Evolutionary conservation across 2,888 invertebrate genomes (phyloP), one percentile per base, ranked within the genome.

Genomic region (Malachius bipustulatus): DNA sequence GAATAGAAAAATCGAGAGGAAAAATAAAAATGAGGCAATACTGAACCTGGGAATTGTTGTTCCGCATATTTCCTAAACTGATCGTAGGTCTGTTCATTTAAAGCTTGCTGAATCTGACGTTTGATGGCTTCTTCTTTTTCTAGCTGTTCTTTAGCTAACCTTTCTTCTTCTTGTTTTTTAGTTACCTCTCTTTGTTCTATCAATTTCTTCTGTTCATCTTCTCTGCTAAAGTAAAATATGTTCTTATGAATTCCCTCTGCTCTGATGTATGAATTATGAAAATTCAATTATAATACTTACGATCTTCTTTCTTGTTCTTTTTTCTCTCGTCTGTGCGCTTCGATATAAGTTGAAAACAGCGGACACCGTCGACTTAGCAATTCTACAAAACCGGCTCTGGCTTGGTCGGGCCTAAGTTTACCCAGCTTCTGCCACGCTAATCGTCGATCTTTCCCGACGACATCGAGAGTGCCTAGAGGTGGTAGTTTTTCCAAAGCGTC

Each of bases 391-490:
- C 87, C 88, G 46, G 81, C 75, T 83, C 91, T 90, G 0, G 96
- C 91, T 53, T 87, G 83, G 43, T 83, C 78, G 47, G 78, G 76
- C 1, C 80, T 74, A 64, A 94, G 79, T 47, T 82, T 77, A 0
- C 91, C 93, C 29, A 98, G 65, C 42, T 79, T 73, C 59, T 90
- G 87, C 97, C 98, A 98, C 14, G 94, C 93, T 46, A 88, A 68
- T 50, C 89, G 74, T 40, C 96, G 70, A 56, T 96, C 94, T 55
- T 82, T 77, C 2, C 96, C 97, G 47, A 97, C 91, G 1, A 97
- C 87, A 66, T 97, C 94, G 24, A 97, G 64, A 1, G 93, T 89
- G 13, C 96, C 96, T 32, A 94, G 66, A 9, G 85, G 87, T 29
- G 89, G 77, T 27, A 72, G 58, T 48, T 61, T 64, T 4, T 73